Conservation (phyloP, 2,113 vertebrate genomes). For the Pipa parva region DNA sequence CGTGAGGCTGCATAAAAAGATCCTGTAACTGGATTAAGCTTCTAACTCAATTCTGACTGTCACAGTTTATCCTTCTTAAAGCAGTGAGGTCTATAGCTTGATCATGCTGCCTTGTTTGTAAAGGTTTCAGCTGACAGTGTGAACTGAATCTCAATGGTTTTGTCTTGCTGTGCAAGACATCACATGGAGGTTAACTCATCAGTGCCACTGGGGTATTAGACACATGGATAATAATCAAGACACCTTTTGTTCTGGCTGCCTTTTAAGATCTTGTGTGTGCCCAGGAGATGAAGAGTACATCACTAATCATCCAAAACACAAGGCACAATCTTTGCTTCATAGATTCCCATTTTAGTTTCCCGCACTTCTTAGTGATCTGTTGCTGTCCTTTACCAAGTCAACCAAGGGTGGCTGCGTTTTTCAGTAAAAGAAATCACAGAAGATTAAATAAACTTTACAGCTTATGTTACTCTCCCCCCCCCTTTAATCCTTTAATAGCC, state of each 20-base stretch:
- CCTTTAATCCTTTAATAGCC: slow-evolving; percentile 18
- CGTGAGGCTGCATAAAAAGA: slow-evolving; percentile 45
- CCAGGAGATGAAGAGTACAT: background rate
- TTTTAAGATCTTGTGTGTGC: background rate
- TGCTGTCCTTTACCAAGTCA: background rate
- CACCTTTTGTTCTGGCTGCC: background rate
- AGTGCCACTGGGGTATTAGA: background rate
- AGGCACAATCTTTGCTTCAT: background rate
- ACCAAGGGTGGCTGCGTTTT: background rate
- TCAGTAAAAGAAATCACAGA: slow-evolving; percentile 2
- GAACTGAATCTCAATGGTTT: slow-evolving; percentile 29
- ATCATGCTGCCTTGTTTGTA: slow-evolving; percentile 29
- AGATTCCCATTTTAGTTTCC: background rate
- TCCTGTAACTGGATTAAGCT: slow-evolving; percentile 52
- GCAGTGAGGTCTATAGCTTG: slow-evolving; percentile 44
- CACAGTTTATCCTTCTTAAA: slow-evolving; percentile 47
- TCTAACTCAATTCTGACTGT: slow-evolving; percentile 44
- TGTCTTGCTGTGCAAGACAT: background rate
- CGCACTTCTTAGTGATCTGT: background rate
- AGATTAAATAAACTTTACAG: background rate
- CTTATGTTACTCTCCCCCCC: slow-evolving; percentile 9
- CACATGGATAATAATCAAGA: background rate
- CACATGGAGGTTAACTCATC: slow-evolving; percentile 11
- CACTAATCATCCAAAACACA: background rate
- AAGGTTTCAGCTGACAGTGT: slow-evolving; percentile 8